These are phyloP conservation scores for Dasyornis broadbenti DNA, from an alignment of 2,113 vertebrate species.

Conservation along the genomic window DNA sequence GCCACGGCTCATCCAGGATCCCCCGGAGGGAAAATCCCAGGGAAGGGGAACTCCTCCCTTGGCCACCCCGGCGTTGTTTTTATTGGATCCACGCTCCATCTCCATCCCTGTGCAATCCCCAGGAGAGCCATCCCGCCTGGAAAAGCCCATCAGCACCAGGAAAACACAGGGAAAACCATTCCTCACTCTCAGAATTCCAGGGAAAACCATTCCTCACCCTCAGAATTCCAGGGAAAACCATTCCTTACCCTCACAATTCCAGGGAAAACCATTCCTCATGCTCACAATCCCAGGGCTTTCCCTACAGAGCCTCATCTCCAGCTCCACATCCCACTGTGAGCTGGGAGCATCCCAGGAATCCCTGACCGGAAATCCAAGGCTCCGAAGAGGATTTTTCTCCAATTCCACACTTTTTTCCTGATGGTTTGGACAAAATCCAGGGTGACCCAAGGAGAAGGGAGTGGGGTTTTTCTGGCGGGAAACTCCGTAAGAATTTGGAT, in stretches of 20 bases:
- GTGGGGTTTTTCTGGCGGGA: fast-evolving
- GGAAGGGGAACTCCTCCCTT: background rate
- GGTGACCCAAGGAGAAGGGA: background rate
- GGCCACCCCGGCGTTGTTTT: background rate
- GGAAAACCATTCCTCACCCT: too few relatives aligned
- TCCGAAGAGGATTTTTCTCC: background rate
- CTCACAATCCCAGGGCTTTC: too few relatives aligned
- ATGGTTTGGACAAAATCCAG: background rate
- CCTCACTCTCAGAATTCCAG: too few relatives aligned
- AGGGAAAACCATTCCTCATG: background rate
- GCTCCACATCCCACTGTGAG: background rate
- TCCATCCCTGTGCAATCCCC: background rate
- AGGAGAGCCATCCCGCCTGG: background rate
- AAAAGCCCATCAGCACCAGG: fast-evolving
- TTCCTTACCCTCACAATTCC: background rate
- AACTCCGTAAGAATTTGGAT: background rate
- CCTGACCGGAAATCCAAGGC: background rate
- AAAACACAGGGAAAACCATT: background rate
- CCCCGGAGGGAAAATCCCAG: background rate
- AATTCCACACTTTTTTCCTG: background rate
- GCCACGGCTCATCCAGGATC: background rate
- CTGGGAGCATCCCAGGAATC: background rate
- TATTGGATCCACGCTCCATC: fast-evolving
- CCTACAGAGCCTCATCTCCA: background rate
- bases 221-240: too few relatives aligned